phyloP scores from a whole-genome alignment of 2,888 invertebrate genomes.

The Troides aeacus region DNA sequence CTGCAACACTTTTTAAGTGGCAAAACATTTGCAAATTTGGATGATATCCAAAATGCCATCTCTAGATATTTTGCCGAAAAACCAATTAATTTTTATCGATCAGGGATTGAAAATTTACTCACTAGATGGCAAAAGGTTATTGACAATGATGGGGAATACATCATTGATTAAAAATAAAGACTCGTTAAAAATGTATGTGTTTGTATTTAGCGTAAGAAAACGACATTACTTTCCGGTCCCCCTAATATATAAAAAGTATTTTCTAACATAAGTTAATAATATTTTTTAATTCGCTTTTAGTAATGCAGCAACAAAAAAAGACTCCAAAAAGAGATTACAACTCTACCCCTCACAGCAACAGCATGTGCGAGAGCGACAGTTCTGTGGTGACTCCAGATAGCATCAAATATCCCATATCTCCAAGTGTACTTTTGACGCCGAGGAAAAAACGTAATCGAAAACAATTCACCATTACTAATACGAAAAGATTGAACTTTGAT shows the following conservation, averaged over 20 bases:
- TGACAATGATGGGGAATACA: no score
- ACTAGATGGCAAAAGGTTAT: no score
- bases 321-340: constrained; percentile 5
- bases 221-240: no score
- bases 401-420: constrained; percentile 14
- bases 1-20: no score
- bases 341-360: constrained; percentile 9
- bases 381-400: constrained; percentile 6
- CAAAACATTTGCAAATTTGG: no score
- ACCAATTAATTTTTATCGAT: no score
- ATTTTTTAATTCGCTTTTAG: constrained; percentile 9
- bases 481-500: constrained; percentile 30
- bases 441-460: constrained; percentile 18
- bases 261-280: background rate
- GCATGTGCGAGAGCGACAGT: background rate
- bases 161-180: no score
- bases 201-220: no score
- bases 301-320: constrained; percentile 9
- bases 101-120: no score
- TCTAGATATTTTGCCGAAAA: no score
- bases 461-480: constrained; percentile 14
- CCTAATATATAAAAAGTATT: background rate
- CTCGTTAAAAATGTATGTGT: no score
- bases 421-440: constrained; percentile 17
- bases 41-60: no score